These are phyloP conservation scores for Ophion ventricosus DNA, from an alignment of 2,888 invertebrate genomes.

Conservation along the genomic window DNA sequence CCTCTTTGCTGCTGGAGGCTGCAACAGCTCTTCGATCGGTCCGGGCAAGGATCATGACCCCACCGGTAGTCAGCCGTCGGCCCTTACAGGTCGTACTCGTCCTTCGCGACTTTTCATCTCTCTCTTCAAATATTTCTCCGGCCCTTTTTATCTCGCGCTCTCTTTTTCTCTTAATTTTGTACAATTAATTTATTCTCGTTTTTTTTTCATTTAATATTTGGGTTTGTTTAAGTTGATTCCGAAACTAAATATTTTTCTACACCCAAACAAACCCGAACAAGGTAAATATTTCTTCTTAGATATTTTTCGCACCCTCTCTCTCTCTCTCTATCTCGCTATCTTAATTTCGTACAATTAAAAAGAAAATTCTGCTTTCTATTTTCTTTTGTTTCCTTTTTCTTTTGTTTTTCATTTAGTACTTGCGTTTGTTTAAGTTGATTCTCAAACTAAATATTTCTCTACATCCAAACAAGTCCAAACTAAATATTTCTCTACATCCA, in stretches of 20 bases:
- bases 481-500: too few species aligned
- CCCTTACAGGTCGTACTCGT: conserved; percentile 66
- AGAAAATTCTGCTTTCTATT: too few species aligned
- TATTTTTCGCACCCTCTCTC: too few species aligned
- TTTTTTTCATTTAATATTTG: neutral
- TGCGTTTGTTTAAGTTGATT: neutral
- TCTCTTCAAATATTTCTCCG: conserved; percentile 5
- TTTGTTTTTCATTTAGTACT: neutral
- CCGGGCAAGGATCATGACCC: conserved; percentile 66
- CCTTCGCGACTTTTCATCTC: conserved; percentile 49
- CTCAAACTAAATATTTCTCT: too few species aligned
- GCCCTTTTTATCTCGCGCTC: conserved; percentile 23
- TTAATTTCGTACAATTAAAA: too few species aligned
- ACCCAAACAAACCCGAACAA: too few species aligned
- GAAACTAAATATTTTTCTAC: too few species aligned
- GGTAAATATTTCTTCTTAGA: too few species aligned
- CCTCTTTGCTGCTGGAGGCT: conserved; percentile 60
- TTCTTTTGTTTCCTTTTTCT: too few species aligned
- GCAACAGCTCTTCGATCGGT: conserved; percentile 65
- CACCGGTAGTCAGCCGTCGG: conserved; percentile 69
- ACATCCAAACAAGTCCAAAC: too few species aligned
- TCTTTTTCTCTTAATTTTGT: neutral
- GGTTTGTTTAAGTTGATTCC: neutral
- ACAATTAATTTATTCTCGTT: neutral
- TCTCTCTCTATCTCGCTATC: too few species aligned